phyloP scores from a whole-genome alignment of 2,797 vertebrate genomes.

The Premnoplex brunnescens region DNA sequence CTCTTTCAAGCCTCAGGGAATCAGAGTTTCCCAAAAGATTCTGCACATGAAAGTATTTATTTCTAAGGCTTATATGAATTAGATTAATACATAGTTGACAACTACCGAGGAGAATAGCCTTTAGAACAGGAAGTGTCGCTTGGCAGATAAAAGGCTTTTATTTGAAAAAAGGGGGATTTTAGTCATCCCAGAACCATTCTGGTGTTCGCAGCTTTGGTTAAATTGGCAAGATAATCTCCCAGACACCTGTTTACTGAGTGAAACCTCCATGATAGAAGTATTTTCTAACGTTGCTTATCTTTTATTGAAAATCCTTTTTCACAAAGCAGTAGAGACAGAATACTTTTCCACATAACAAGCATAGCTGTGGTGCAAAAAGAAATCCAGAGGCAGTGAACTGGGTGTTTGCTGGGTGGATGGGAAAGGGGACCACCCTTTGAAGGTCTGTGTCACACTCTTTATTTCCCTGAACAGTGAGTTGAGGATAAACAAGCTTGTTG shows the following conservation, averaged over 20 bases:
- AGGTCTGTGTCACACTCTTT: not conserved
- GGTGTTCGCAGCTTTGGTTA: constrained; percentile 50
- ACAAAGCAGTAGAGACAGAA: not conserved
- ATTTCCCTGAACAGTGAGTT: not conserved
- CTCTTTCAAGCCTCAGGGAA: constrained; percentile 46
- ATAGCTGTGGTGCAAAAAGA: not conserved
- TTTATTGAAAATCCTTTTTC: constrained; percentile 21
- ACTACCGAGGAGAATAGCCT: not conserved
- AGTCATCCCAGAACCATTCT: not conserved
- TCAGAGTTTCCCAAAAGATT: constrained; percentile 37
- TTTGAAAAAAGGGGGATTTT: not conserved
- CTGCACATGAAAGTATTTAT: constrained; percentile 52
- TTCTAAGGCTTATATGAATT: constrained; percentile 51
- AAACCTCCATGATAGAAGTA: not conserved
- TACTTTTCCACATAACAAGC: not conserved
- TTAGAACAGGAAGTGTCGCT: constrained; percentile 16
- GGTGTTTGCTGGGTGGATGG: not conserved
- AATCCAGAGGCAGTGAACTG: not conserved
- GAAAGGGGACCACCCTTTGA: not conserved
- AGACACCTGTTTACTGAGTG: constrained; percentile 21
- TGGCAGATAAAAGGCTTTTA: constrained; percentile 50
- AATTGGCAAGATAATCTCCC: constrained; percentile 53
- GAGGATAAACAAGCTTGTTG: not conserved
- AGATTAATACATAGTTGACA: constrained; percentile 56
- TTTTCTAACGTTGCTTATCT: constrained; percentile 26